Conservation (phyloP, 2,797 vertebrate species). For the Xyrichtys novacula region DNA sequence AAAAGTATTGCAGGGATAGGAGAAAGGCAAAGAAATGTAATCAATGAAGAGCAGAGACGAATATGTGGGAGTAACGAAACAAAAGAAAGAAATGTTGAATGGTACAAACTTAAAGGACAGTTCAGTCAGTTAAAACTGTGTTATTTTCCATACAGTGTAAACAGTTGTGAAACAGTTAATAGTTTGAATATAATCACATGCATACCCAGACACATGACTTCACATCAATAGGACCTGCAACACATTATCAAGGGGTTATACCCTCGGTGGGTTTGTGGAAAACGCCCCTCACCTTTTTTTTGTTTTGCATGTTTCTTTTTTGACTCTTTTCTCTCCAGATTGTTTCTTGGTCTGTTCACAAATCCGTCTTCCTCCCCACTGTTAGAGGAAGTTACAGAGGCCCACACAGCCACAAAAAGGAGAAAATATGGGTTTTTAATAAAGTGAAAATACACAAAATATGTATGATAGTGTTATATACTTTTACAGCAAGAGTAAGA, state of each 20-base stretch:
- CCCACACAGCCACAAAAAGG: not conserved
- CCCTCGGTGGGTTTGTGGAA: not conserved
- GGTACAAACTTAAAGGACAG: no score
- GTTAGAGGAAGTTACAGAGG: not conserved
- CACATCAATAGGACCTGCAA: not conserved
- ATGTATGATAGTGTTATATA: constrained; percentile 17
- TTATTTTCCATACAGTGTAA: not conserved
- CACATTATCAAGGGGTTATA: not conserved
- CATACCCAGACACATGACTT: not conserved
- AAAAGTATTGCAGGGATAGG: no score
- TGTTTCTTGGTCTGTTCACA: not conserved
- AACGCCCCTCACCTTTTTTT: not conserved
- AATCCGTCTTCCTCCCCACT: not conserved
- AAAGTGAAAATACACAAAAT: constrained; percentile 13
- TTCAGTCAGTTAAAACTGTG: not conserved
- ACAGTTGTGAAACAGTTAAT: not conserved
- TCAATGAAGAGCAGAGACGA: no score
- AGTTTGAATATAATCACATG: not conserved
- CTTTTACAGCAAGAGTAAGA: constrained; percentile 49
- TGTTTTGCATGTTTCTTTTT: not conserved
- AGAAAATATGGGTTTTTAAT: not conserved
- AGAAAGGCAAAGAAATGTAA: no score
- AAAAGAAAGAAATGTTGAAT: no score
- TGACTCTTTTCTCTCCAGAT: not conserved
- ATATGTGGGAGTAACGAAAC: no score